These are phyloP conservation scores for Eurypyga helias DNA, from an alignment of 2,113 vertebrate species.

Conservation along the genomic window DNA sequence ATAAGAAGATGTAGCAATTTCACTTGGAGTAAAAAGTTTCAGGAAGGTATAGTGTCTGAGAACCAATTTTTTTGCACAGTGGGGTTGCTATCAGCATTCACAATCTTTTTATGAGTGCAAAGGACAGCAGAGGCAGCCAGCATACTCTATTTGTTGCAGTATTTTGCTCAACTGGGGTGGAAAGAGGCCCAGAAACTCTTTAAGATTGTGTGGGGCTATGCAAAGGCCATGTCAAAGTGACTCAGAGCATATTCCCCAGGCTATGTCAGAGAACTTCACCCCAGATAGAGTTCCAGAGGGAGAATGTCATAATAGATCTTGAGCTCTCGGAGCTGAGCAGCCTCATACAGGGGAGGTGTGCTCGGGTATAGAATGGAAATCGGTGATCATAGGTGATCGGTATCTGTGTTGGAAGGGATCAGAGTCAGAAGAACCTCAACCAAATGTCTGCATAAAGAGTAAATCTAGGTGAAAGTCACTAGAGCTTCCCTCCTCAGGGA, in stretches of 20 bases:
- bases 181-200: not conserved
- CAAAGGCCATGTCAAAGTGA: not conserved
- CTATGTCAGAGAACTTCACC: not conserved
- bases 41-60: not conserved
- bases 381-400: not conserved
- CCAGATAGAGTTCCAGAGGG: not conserved
- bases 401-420: not conserved
- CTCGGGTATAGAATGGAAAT: not conserved
- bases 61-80: not conserved
- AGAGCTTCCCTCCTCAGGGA: not conserved
- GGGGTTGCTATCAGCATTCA: not conserved
- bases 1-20: not conserved
- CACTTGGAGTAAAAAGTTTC: not conserved
- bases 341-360: fast-evolving
- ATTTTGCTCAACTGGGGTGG: not conserved
- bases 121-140: not conserved
- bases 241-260: not conserved
- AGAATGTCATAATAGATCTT: not conserved
- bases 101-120: not conserved
- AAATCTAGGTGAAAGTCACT: not conserved
- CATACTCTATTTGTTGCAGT: not conserved
- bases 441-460: not conserved
- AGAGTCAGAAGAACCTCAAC: not conserved
- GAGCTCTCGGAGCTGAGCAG: not conserved
- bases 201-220: not conserved